Base-by-base conservation (phyloP, 2,797 vertebrate genomes). In the Alca torda region DNA sequence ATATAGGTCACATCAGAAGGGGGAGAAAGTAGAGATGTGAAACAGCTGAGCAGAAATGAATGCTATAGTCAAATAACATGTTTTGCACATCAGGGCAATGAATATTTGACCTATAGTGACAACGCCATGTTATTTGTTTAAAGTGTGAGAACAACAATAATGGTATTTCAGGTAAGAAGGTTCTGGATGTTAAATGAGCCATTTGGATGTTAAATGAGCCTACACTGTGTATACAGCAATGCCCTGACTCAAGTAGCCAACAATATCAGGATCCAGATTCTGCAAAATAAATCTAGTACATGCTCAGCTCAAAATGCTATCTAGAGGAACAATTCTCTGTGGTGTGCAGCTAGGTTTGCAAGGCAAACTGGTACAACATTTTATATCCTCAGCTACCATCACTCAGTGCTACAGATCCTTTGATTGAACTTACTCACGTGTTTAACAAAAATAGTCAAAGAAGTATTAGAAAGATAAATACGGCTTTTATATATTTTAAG, bases 1-100 rank as follows among this genome's bases (percentile, higher is more conserved):
- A 10, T 7, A n/a, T 1, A 60, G 64, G 64, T 46, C 63, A 85
- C 0, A 0, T 41, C 59, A 50, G 19, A 50, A 63, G 25, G 0
- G 5, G 45, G 28, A 75, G 30, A 54, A 59, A 37, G 16, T 0
- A 50, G 20, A 0, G 0, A 35, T 2, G 13, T 21, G 64, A 77
- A 84, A 79, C 3, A 53, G 19, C 43, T 69, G 39, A 0, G 0
- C 61, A 78, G 50, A 87, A 89, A 79, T 9, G 9, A 94, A 48
- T 0, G 1, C 18, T 50, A 6, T 2, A 78, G 69, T 4, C 24
- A n/a, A 77, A 77, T 25, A 79, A 46, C 7, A 28, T 1, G 14
- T 20, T 87, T 19, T 75, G 45, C 21, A 83, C 45, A 67, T 48
- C 56, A 87, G 37, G 14, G 45, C 57, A 93, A 65, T 18, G 53